Conservation (phyloP, 2,113 vertebrate species). For the Eonycteris spelaea region DNA sequence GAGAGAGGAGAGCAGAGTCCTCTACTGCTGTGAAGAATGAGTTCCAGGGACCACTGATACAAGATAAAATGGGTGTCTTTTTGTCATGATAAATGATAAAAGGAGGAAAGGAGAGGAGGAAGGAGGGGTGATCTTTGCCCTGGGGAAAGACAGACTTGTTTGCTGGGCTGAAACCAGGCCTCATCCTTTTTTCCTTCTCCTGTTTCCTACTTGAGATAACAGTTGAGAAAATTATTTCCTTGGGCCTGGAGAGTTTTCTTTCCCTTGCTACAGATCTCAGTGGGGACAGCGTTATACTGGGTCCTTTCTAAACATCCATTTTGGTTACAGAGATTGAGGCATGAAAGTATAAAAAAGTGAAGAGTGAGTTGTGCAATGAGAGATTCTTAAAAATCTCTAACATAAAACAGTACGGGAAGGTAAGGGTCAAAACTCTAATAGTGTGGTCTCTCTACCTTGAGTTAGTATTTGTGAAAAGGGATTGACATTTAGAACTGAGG, state of each 20-base stretch:
- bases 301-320: not conserved
- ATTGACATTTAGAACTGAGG: not conserved
- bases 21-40: not conserved
- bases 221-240: not conserved
- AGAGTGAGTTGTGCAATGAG: not conserved
- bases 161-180: not conserved
- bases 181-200: not conserved
- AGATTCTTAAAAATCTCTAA: not conserved
- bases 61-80: not conserved
- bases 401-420: not conserved
- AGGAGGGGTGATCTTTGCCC: not conserved
- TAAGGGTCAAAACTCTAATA: not conserved
- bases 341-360: not conserved
- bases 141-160: not conserved
- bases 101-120: not conserved
- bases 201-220: not conserved
- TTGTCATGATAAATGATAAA: not conserved
- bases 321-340: not conserved
- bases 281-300: not conserved
- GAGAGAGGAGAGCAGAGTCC: too few relatives aligned
- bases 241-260: not conserved
- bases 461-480: not conserved
- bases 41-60: not conserved
- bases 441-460: not conserved
- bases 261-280: not conserved